Conservation (phyloP, 2,797 vertebrate species). For the Ceyx erithaca region DNA sequence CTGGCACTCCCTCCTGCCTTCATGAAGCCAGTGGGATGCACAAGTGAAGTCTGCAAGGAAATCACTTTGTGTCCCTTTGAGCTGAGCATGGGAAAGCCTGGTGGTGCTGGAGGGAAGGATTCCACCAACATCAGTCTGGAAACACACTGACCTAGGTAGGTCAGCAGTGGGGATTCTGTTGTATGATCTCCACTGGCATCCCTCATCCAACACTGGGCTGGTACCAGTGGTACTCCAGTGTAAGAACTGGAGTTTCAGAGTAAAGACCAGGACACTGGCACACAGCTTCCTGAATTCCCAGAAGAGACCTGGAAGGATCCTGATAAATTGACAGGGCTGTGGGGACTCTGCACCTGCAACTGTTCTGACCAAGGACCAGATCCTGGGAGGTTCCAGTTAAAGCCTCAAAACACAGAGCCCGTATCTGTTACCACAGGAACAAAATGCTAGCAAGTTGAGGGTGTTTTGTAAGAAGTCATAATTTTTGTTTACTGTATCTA, state of each 20-base stretch:
- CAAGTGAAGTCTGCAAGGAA: not conserved
- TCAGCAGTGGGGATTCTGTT: not conserved
- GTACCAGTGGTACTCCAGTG: not conserved
- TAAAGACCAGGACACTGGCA: not conserved
- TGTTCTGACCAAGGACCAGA: not conserved
- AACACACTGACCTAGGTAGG: not conserved
- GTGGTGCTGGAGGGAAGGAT: not conserved
- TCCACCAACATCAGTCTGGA: not conserved
- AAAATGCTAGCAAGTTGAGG: not conserved
- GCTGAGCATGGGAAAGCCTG: not conserved
- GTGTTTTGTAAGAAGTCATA: not conserved
- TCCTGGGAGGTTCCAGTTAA: not conserved
- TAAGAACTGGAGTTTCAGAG: not conserved
- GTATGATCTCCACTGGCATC: not conserved
- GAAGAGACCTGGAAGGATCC: not conserved
- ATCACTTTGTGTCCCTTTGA: not conserved
- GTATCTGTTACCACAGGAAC: not conserved
- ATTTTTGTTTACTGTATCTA: conserved; percentile 16
- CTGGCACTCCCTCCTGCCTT: not conserved
- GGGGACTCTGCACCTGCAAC: not conserved
- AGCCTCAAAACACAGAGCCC: not conserved
- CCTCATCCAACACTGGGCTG: not conserved
- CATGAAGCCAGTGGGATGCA: not conserved
- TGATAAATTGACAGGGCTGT: not conserved
- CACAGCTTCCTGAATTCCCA: not conserved